Conservation (phyloP, 2,113 vertebrate genomes). For the Corythoichthys intestinalis region DNA sequence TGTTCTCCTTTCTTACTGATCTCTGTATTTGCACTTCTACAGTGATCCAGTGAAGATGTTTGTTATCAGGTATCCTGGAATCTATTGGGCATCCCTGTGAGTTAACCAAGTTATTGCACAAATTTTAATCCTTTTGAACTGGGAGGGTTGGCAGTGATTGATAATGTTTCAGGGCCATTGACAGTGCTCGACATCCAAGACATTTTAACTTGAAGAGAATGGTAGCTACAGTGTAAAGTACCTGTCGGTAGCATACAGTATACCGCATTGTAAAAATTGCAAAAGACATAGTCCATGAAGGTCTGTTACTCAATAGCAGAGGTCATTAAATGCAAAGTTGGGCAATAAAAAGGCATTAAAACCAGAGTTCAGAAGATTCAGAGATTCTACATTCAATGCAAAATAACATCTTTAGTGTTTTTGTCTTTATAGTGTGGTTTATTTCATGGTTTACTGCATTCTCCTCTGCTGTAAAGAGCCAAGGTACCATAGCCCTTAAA, state of each 20-base stretch:
- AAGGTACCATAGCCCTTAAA: conserved; percentile 68
- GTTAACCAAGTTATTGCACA: conserved; percentile 24
- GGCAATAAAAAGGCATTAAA: too few relatives aligned
- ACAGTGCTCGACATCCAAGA: too few relatives aligned
- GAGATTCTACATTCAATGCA: background rate
- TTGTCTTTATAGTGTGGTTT: conserved; percentile 76
- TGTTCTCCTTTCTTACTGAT: conserved; percentile 2
- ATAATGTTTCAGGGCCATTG: too few relatives aligned
- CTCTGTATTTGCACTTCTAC: conserved; percentile 26
- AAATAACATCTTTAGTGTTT: conserved; percentile 14
- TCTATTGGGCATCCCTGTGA: conserved; percentile 89
- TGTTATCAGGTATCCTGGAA: conserved; percentile 69
- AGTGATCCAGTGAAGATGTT: conserved; percentile 74
- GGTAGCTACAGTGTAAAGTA: too few relatives aligned
- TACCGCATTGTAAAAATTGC: too few relatives aligned
- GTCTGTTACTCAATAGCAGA: too few relatives aligned
- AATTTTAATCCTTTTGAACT: too few relatives aligned
- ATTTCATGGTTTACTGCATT: conserved; percentile 81
- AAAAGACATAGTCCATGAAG: too few relatives aligned
- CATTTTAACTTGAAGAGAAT: too few relatives aligned
- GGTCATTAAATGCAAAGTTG: too few relatives aligned
- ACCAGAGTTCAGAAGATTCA: background rate
- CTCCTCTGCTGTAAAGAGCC: conserved; percentile 86
- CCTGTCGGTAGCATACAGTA: too few relatives aligned
- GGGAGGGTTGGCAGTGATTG: too few relatives aligned